Evolutionary conservation across 37 sponge, comb jelly and placozoan genomes (phyloP).

Genomic region (Petrosia ficiformis): DNA sequence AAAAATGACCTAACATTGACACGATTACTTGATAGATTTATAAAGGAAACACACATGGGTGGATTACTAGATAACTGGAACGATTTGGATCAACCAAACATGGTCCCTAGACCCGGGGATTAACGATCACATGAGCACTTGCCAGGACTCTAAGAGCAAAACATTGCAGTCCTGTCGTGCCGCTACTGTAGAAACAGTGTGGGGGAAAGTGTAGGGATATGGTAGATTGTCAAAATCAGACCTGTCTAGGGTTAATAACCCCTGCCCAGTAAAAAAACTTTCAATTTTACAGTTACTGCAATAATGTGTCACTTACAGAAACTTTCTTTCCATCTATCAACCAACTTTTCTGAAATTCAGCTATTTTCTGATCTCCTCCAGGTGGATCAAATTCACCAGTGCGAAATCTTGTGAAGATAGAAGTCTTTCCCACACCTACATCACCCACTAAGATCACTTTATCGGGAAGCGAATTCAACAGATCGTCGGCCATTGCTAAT

Average conservation of each 20-base stretch:
- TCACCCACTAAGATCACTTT: constrained; percentile 77
- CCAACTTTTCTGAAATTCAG: constrained; percentile 56
- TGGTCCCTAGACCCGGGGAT: no score
- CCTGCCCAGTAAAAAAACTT: neutral
- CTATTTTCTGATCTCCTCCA: constrained; percentile 37
- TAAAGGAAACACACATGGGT: no score
- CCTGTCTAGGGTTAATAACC: neutral
- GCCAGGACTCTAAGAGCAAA: no score
- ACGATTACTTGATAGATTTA: no score
- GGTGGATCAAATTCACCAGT: constrained; percentile 47
- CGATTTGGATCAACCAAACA: no score
- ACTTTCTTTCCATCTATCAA: constrained; percentile 28
- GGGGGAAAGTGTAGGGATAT: no score
- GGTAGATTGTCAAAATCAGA: neutral
- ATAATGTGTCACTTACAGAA: constrained; percentile 42
- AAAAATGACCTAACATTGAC: no score
- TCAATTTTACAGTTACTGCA: no score
- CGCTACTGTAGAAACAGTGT: no score
- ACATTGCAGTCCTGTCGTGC: no score
- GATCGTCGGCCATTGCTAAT: neutral
- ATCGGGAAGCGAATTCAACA: constrained; percentile 50
- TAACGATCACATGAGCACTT: no score
- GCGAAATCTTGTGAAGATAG: constrained; percentile 60
- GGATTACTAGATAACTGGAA: no score
- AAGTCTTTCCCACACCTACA: constrained; percentile 76